Conservation (phyloP, 2,113 vertebrate genomes). For the Helogale parvula region DNA sequence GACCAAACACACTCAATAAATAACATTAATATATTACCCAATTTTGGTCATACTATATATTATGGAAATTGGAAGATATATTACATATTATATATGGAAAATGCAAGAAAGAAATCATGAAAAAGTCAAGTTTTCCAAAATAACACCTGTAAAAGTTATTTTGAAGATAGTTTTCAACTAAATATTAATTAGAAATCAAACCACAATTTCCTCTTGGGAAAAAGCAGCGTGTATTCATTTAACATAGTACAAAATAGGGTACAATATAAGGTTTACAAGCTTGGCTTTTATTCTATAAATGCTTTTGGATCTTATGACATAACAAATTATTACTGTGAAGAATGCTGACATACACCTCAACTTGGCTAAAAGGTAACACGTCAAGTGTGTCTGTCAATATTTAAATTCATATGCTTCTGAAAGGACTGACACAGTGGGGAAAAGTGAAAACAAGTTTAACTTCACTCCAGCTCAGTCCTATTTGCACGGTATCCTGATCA, state of each 20-base stretch:
- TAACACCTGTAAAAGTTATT: background rate
- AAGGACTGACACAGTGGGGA: background rate
- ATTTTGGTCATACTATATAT: constrained; percentile 17
- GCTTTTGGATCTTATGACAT: constrained; percentile 2
- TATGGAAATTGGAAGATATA: background rate
- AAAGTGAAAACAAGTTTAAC: background rate
- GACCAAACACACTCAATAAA: background rate
- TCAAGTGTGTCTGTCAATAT: background rate
- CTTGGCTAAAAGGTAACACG: background rate
- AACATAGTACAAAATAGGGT: background rate
- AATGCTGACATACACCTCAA: background rate
- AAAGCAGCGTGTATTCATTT: background rate
- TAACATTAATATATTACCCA: background rate
- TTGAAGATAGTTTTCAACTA: background rate
- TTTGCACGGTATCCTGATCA: background rate
- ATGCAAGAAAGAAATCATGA: background rate
- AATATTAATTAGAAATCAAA: background rate
- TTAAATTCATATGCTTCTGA: background rate
- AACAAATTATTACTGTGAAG: background rate
- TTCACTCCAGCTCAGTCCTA: background rate
- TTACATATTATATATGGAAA: constrained; percentile 4
- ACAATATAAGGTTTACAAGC: background rate
- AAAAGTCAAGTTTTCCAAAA: background rate
- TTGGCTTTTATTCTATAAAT: constrained; percentile 26
- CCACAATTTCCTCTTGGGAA: background rate